These are phyloP conservation scores for Brachyhypopomus gauderio DNA, from an alignment of 2,113 vertebrate genomes.

Conservation along the genomic window DNA sequence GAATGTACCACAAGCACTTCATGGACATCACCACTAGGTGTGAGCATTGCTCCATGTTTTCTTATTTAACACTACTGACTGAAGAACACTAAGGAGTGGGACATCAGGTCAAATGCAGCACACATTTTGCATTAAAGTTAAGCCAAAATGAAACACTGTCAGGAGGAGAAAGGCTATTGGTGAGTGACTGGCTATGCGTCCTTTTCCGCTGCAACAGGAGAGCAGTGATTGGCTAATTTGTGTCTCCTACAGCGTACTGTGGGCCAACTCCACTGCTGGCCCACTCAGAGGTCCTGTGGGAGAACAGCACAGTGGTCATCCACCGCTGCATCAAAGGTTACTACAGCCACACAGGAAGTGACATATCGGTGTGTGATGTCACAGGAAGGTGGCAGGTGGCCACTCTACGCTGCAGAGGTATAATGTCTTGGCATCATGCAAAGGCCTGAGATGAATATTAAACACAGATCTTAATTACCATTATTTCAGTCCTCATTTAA, in stretches of 20 bases:
- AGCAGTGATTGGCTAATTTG: too few relatives aligned
- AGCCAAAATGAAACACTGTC: too few relatives aligned
- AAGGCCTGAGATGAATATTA: neutral
- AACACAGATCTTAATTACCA: neutral
- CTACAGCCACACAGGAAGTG: constrained; percentile 69
- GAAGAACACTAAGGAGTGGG: neutral
- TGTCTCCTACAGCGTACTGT: constrained; percentile 58
- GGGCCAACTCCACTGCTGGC: constrained; percentile 61
- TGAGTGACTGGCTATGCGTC: too few relatives aligned
- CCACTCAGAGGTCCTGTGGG: constrained; percentile 67
- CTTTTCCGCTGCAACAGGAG: too few relatives aligned
- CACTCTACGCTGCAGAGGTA: constrained; percentile 71
- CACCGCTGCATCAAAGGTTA: constrained; percentile 70
- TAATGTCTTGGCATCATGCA: too few relatives aligned
- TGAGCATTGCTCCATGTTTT: neutral
- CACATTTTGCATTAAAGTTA: too few relatives aligned
- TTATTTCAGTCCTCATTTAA: too few relatives aligned
- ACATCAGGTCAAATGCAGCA: too few relatives aligned
- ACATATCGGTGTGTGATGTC: constrained; percentile 64
- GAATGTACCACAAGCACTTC: neutral
- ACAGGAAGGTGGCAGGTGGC: constrained; percentile 67
- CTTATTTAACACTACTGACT: neutral
- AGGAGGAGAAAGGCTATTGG: too few relatives aligned
- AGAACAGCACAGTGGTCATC: constrained; percentile 66
- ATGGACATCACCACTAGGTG: constrained; percentile 3